These are phyloP conservation scores for Agrotis segetum DNA, from an alignment of 2,888 invertebrate genomes.

Conservation along the genomic window DNA sequence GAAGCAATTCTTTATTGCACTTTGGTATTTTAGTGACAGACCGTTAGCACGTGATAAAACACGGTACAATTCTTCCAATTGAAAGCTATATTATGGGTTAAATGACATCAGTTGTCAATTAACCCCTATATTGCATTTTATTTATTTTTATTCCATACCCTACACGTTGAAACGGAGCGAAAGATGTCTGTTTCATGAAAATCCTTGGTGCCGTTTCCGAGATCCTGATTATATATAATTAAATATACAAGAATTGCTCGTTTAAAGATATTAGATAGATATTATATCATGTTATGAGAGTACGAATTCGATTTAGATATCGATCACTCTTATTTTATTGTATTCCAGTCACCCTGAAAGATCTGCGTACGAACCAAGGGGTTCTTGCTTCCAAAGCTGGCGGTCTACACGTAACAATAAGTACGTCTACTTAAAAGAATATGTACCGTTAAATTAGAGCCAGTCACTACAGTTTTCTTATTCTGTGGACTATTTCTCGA, in stretches of 20 bases:
- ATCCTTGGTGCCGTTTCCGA: too few species aligned
- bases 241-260: too few species aligned
- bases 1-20: conserved; percentile 24
- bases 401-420: not conserved
- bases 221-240: too few species aligned
- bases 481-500: not conserved
- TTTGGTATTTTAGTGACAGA: conserved; percentile 5
- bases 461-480: not conserved
- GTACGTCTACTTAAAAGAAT: not conserved
- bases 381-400: not conserved
- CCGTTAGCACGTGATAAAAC: not conserved
- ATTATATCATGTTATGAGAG: too few species aligned
- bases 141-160: not conserved
- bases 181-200: too few species aligned
- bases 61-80: conserved; percentile 28
- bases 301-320: not conserved
- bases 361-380: not conserved
- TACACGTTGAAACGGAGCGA: not conserved
- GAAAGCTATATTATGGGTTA: conserved; percentile 30
- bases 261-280: too few species aligned
- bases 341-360: not conserved
- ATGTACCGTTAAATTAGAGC: not conserved
- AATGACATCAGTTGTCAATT: conserved; percentile 2
- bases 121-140: conserved; percentile 6
- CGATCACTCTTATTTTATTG: too few species aligned